phyloP scores from a whole-genome alignment of 2,888 invertebrate species.

The Leucozona laternaria region DNA sequence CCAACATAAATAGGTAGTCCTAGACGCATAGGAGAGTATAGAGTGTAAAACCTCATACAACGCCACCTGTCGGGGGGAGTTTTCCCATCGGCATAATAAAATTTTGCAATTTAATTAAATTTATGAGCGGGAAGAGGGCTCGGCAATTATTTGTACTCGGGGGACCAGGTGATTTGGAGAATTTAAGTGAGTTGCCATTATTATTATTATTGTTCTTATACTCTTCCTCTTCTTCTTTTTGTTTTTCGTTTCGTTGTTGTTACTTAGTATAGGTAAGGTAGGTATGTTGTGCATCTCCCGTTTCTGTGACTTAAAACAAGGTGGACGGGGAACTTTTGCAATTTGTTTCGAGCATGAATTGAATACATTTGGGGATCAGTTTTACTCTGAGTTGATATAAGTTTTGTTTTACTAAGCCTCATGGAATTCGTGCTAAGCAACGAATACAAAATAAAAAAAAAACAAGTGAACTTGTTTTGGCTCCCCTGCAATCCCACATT shows the following conservation, averaged over 20 bases:
- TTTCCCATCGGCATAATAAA: constrained; percentile 67
- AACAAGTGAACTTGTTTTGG: constrained; percentile 14
- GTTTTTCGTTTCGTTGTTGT: neutral
- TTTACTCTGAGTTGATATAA: constrained; percentile 22
- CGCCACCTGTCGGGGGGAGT: constrained; percentile 22
- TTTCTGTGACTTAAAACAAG: constrained; percentile 44
- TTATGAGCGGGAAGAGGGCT: constrained; percentile 58
- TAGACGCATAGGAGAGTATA: neutral
- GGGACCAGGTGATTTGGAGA: constrained; percentile 71
- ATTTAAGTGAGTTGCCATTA: constrained; percentile 74
- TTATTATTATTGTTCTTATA: constrained; percentile 66
- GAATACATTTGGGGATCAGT: constrained; percentile 50
- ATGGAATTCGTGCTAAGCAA: constrained; percentile 13
- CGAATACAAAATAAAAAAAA: neutral
- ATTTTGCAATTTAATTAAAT: constrained; percentile 74
- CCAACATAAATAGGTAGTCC: neutral
- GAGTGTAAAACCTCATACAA: constrained; percentile 2
- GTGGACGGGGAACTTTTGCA: constrained; percentile 57
- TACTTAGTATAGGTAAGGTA: neutral
- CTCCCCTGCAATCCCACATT: constrained; percentile 20
- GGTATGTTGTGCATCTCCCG: constrained; percentile 21
- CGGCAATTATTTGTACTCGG: constrained; percentile 65
- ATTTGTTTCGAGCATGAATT: constrained; percentile 58
- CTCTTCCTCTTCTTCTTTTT: constrained; percentile 17
- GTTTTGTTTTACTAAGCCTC: constrained; percentile 18